Conservation (phyloP, 2,113 vertebrate species). For the Dryoscopus gambensis region DNA sequence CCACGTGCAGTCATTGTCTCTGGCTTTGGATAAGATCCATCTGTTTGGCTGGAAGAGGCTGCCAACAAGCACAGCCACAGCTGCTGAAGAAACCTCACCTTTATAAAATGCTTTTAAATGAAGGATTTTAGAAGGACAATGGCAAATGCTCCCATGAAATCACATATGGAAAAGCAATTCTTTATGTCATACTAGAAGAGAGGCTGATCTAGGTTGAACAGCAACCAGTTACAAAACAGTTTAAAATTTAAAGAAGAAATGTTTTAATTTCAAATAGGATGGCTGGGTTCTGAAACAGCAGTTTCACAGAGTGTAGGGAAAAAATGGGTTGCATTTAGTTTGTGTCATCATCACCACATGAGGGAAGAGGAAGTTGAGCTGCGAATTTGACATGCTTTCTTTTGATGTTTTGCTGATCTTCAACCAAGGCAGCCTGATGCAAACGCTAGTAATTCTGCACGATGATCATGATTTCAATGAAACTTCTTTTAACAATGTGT, state of each 20-base stretch:
- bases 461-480: neutral
- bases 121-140: neutral
- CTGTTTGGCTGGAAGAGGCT: neutral
- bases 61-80: fast-evolving
- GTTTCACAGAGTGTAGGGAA: neutral
- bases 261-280: neutral
- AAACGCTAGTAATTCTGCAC: neutral
- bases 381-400: neutral
- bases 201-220: neutral
- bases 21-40: neutral
- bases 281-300: neutral
- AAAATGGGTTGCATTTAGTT: neutral
- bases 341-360: fast-evolving
- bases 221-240: neutral
- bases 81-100: neutral
- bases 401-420: neutral
- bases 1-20: too few relatives aligned
- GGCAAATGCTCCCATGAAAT: neutral
- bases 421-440: neutral
- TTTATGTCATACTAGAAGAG: neutral
- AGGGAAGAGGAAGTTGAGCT: neutral
- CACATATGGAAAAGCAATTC: neutral
- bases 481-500: neutral
- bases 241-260: neutral
- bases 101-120: neutral